Evolutionary conservation across 2,888 invertebrate species (phyloP).

Genomic region (Zelleria hepariella): DNA sequence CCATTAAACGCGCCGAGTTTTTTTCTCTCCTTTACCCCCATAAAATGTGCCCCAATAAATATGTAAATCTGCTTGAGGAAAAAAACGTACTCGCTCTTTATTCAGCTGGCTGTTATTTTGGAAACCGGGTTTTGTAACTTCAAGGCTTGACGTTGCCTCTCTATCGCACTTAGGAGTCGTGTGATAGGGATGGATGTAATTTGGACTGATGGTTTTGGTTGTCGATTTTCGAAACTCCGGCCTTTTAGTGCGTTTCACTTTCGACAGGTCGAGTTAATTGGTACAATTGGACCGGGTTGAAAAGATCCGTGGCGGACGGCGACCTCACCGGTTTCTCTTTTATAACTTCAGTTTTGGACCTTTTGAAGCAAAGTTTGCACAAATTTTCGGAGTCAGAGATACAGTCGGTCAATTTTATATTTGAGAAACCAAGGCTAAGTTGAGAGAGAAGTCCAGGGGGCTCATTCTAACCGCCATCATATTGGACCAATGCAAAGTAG

Average conservation of each 20-base stretch:
- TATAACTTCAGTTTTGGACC: neutral
- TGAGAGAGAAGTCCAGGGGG: no score
- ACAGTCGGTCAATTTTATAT: no score
- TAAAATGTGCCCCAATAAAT: slow-evolving; percentile 73
- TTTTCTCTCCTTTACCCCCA: slow-evolving; percentile 48
- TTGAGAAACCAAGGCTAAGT: no score
- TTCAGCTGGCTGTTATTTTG: slow-evolving; percentile 7
- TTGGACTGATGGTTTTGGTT: neutral
- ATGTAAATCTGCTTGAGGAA: slow-evolving; percentile 63
- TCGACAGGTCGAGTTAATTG: slow-evolving; percentile 58
- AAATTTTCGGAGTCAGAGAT: no score
- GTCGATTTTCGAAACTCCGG: slow-evolving; percentile 17
- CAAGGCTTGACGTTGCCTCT: neutral
- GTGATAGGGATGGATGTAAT: neutral
- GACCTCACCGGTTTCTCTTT: slow-evolving; percentile 5
- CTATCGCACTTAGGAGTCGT: neutral
- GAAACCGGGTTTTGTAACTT: neutral
- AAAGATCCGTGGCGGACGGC: neutral
- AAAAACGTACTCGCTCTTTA: slow-evolving; percentile 28
- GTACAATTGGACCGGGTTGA: slow-evolving; percentile 47
- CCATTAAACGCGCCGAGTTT: slow-evolving; percentile 65
- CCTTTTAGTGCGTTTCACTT: slow-evolving; percentile 61
- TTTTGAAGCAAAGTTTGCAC: neutral
- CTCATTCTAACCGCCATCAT: no score
- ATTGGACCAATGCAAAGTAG: no score